Base-by-base conservation (phyloP, 30 jellyfish, hydroid and myxozoan genomes). In the Pelagia noctiluca region DNA sequence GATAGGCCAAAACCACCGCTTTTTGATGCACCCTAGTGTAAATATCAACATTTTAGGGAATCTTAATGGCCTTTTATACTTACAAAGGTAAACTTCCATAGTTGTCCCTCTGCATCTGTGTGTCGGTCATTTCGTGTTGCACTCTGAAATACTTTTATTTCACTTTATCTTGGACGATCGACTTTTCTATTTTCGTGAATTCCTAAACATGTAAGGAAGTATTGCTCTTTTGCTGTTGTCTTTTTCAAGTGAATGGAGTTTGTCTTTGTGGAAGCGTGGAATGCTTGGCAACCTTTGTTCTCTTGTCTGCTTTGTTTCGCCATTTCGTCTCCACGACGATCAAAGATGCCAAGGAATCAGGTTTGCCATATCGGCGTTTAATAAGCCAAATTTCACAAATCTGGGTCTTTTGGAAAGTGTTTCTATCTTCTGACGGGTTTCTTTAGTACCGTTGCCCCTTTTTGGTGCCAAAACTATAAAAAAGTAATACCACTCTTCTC, bases 71-170 rank as follows among this genome's bases (percentile, higher is more conserved):
- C 8, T 5, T 68, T 32, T 16, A 37, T 19, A 89, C 97, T 89
- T 80, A 89, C 97, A 35, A 82, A 13, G 97, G 97, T 54, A 89
- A 61, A 60, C 97, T 63, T 18, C 92, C 92, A 8, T 8, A 61
- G 38, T 30, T 67, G 70, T 82, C 88, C 36, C 85, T 69, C 19
- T 70, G 89, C 28, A 89, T 76, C 83, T 89, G 97, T 23, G 76
- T 46, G 32, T 73, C 94, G 18, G 89, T 72, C 90, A 82, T 78
- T 12, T 31, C n/a, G n/a, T n/a, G n/a, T n/a, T n/a, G n/a, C n/a
- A n/a, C n/a, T n/a, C n/a, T n/a, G n/a, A n/a, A n/a, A n/a, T n/a
- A n/a, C n/a, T n/a, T n/a, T n/a, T n/a, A n/a, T n/a, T n/a, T n/a
- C n/a, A n/a, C n/a, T n/a, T n/a, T n/a, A n/a, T n/a, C n/a, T n/a